Conservation (phyloP, 2,888 invertebrate genomes). For the Meliscaeva auricollis region DNA sequence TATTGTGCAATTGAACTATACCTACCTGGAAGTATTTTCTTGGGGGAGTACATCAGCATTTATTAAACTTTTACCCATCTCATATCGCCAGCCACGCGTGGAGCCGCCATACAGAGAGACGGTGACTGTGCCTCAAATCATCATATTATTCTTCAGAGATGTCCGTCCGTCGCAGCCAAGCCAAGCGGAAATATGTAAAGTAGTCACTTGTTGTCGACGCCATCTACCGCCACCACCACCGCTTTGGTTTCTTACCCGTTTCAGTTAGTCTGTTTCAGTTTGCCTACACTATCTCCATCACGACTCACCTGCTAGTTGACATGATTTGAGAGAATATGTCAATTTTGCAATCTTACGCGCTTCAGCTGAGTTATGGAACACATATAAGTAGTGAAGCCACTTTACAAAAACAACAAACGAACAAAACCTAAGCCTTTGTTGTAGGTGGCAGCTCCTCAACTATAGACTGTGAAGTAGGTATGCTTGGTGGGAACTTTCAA, state of each 20-base stretch:
- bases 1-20: conserved; percentile 61
- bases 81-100: conserved; percentile 24
- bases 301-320: conserved; percentile 48
- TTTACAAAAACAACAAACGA: neutral
- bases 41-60: conserved; percentile 6
- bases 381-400: neutral
- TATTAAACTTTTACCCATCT: conserved; percentile 37
- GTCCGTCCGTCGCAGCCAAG: conserved; percentile 34
- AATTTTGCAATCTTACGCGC: conserved; percentile 65
- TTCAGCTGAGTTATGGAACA: conserved; percentile 59
- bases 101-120: neutral
- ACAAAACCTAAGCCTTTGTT: conserved; percentile 10
- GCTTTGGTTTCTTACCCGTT: neutral
- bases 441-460: conserved; percentile 39
- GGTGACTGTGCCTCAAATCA: conserved; percentile 43
- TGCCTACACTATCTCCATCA: conserved; percentile 5
- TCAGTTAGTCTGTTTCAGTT: neutral
- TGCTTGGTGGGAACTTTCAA: conserved; percentile 32
- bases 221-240: neutral
- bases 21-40: neutral
- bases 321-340: conserved; percentile 66
- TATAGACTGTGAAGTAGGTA: neutral
- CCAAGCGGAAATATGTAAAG: conserved; percentile 67
- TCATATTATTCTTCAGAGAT: conserved; percentile 49
- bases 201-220: conserved; percentile 52